These are phyloP conservation scores for Andrena flavipes DNA, from an alignment of 2,888 invertebrate genomes.

Conservation along the genomic window DNA sequence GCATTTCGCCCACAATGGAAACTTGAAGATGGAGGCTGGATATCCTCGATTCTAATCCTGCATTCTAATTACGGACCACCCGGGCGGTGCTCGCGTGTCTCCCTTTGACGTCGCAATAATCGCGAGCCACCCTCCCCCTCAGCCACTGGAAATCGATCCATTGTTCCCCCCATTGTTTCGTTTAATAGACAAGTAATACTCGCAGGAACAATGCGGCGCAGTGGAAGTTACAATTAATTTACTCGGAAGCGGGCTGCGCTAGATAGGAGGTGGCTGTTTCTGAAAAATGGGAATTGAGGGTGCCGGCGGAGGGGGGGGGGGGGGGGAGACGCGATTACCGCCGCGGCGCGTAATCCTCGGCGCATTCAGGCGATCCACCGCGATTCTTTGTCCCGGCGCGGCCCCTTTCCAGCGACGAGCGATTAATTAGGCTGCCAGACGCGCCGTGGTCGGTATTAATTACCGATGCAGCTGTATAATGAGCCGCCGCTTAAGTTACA, in stretches of 20 bases:
- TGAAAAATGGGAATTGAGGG: background rate
- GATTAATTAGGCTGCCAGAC: constrained; percentile 41
- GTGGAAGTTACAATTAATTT: constrained; percentile 40
- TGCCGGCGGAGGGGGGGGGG: background rate
- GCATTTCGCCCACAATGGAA: background rate
- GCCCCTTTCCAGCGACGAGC: constrained; percentile 4
- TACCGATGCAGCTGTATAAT: constrained; percentile 42
- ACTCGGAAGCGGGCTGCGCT: background rate
- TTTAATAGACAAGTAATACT: constrained; percentile 32
- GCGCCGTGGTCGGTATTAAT: constrained; percentile 37
- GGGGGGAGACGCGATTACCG: constrained; percentile 20
- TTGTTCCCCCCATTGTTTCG: constrained; percentile 9
- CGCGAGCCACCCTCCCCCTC: background rate
- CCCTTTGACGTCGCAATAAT: constrained; percentile 28
- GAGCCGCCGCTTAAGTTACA: constrained; percentile 38
- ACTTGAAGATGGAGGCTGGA: background rate
- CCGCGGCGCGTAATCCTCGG: constrained; percentile 4
- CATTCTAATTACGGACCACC: constrained; percentile 12
- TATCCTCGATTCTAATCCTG: constrained; percentile 23
- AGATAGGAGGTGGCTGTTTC: too few relatives aligned
- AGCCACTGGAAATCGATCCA: constrained; percentile 23
- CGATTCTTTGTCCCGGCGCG: constrained; percentile 22
- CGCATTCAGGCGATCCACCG: background rate
- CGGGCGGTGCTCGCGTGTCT: background rate
- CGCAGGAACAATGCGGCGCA: constrained; percentile 16